These are phyloP conservation scores for Semnornis frantzii DNA, from an alignment of 2,113 vertebrate genomes.

Conservation along the genomic window DNA sequence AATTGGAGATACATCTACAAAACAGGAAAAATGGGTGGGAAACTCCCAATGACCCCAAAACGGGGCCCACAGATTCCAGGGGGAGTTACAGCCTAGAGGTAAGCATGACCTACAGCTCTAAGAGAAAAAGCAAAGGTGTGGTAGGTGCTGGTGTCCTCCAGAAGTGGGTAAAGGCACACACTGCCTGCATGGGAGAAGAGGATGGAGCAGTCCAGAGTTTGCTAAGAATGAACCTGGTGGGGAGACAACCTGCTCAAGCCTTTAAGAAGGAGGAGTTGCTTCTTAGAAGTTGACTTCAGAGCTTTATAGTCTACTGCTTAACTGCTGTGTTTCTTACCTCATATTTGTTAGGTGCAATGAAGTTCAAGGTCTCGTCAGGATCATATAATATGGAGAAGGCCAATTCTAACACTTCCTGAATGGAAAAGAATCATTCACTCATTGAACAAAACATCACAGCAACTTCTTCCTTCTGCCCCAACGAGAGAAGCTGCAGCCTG, in stretches of 20 bases:
- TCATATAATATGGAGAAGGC: constrained; percentile 97
- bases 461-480: background rate
- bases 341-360: constrained; percentile 98
- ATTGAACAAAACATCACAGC: background rate
- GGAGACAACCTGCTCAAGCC: background rate
- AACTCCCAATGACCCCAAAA: background rate
- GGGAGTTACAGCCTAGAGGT: background rate
- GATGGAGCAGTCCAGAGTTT: background rate
- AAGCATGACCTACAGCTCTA: background rate
- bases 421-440: constrained; percentile 21
- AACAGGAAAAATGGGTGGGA: background rate
- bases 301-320: background rate
- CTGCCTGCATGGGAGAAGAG: background rate
- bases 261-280: background rate
- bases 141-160: background rate
- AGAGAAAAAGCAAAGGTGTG: background rate
- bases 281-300: background rate
- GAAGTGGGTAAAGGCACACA: background rate
- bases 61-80: background rate
- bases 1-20: background rate
- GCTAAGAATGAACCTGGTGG: background rate
- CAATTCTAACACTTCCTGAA: constrained; percentile 93
- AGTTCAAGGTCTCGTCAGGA: constrained; percentile 96
- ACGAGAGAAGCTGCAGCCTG: background rate
- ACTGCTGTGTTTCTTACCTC: constrained; percentile 80